Evolutionary conservation across 2,797 vertebrate species (phyloP).

Genomic region (Sardinella longiceps): DNA sequence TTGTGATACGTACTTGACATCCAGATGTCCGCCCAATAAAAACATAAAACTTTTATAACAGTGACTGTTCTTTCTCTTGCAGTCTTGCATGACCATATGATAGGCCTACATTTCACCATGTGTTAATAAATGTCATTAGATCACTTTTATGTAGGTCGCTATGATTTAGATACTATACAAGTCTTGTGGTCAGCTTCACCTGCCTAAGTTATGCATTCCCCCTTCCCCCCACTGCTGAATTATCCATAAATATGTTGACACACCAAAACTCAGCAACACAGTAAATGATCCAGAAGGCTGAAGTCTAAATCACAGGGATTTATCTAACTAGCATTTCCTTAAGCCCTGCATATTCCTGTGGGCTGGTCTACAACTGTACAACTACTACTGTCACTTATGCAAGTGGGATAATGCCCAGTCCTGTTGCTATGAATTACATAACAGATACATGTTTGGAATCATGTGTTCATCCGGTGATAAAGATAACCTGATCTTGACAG

Average conservation of each 20-base stretch:
- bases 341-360: background rate
- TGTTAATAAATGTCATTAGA: background rate
- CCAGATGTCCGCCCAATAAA: background rate
- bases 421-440: slow-evolving; percentile 36
- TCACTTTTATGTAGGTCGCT: background rate
- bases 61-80: background rate
- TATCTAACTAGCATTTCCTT: background rate
- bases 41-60: background rate
- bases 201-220: too few relatives aligned
- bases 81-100: background rate
- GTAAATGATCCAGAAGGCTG: background rate
- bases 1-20: background rate
- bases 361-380: too few relatives aligned
- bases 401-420: slow-evolving; percentile 29
- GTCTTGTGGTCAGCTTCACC: too few relatives aligned
- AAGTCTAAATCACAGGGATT: background rate
- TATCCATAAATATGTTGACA: background rate
- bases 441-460: slow-evolving; percentile 23
- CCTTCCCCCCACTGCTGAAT: too few relatives aligned
- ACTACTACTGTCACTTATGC: slow-evolving; percentile 26
- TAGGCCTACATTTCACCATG: background rate
- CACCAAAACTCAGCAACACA: background rate
- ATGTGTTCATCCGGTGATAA: background rate
- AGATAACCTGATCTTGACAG: slow-evolving; percentile 7
- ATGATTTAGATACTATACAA: too few relatives aligned